Evolutionary conservation across 2,113 vertebrate species (phyloP), one percentile per base, ranked within the genome.

Genomic region (Zapornia atra): DNA sequence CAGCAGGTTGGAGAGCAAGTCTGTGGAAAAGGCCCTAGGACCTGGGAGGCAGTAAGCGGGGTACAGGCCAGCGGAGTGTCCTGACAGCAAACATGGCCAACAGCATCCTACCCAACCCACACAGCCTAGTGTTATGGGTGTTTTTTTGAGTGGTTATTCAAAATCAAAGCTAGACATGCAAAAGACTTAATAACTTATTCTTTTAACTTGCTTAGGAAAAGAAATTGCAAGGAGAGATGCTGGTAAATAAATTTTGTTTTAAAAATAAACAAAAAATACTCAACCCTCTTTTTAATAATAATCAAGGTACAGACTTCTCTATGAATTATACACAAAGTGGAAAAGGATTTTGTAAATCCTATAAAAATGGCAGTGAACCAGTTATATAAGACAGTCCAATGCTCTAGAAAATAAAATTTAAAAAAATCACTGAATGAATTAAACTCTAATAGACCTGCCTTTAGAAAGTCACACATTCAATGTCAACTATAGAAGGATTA

Each of bases 401-500:
- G 73, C 28, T 90, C 33, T 85, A 83, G 42, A 72, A 94, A 96
- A 94, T 68, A 81, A 34, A 77, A 64, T 80, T 96, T 38, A n/a
- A 78, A 64, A 84, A 96, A 96, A 86, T 75, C 66, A 64, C 57
- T 60, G 91, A 75, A 94, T 84, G 76, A 96, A 96, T 97, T 94
- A 95, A 97, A 97, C 57, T 87, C 85, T 66, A 92, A 87, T 90
- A 97, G 81, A 82, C 53, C 59, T 96, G 78, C 21, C 77, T 96
- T 96, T 96, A 95, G 77, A 89, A 98, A 97, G 95, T 97, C 68
- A 91, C 88, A 95, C 83, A 92, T 91, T 87, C 86, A 96, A 95
- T 95, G 90, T 92, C 96, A 97, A 87, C 93, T 88, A 81, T 57
- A 81, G 95, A 96, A 97, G 91, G 92, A 97, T 96, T 96, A 97